Evolutionary conservation across 1,140 invertebrate species (phyloP).

Genomic region (Nautilus pompilius): DNA sequence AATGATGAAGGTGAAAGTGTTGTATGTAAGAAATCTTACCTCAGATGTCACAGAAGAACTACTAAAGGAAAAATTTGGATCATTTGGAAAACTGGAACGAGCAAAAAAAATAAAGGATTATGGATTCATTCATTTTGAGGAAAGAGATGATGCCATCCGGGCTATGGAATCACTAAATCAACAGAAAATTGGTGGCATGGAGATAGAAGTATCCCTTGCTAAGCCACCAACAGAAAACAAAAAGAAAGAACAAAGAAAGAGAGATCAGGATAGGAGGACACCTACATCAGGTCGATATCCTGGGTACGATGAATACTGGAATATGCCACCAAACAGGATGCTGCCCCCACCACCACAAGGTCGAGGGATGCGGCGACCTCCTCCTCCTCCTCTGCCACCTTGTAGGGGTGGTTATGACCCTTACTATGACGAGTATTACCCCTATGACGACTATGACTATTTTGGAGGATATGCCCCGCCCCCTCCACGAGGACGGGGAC

Average conservation of each 20-base stretch:
- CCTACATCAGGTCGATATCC: conserved; percentile 67
- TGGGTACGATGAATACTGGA: conserved; percentile 51
- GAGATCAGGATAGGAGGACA: conserved; percentile 72
- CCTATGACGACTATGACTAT: conserved; percentile 68
- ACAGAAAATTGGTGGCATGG: conserved; percentile 77
- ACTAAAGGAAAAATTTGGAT: conserved; percentile 90
- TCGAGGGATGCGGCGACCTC: conserved; percentile 26
- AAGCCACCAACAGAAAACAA: conserved; percentile 98
- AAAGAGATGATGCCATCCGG: conserved; percentile 91
- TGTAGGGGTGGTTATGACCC: conserved; percentile 23
- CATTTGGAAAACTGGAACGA: conserved; percentile 90
- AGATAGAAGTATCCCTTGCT: conserved; percentile 93
- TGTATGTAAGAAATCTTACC: conserved; percentile 96
- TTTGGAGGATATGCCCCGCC: conserved; percentile 32
- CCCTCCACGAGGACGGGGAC: conserved; percentile 31
- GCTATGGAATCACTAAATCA: conserved; percentile 94
- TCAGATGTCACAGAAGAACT: conserved; percentile 95
- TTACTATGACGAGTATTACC: conserved; percentile 89
- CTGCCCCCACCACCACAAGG: conserved; percentile 21
- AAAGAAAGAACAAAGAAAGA: conserved; percentile 88
- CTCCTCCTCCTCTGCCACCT: conserved; percentile 28
- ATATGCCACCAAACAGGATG: conserved; percentile 22
- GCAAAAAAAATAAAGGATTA: conserved; percentile 99
- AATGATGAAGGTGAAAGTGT: conserved; percentile 98
- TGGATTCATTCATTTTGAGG: conserved; percentile 98